Percentiles rank a stretch among this genome's conserved stretches.
Conservation (phyloP, 1,140 invertebrate species). For the Plectus sambesii region DNA sequence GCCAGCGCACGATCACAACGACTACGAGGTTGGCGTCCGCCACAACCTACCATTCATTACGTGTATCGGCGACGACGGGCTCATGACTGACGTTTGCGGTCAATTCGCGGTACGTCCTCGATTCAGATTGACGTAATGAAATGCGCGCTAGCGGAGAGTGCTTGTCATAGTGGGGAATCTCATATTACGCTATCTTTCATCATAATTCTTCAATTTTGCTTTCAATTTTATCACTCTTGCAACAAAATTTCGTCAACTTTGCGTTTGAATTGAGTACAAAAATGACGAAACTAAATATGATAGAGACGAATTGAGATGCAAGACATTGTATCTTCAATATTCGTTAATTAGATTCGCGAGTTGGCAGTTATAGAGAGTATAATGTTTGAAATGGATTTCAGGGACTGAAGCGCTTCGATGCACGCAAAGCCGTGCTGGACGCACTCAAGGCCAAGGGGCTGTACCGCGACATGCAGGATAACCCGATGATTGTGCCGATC, state of each 20-base stretch:
- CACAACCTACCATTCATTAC: conserved; percentile 80
- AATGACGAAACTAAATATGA: too few relatives aligned
- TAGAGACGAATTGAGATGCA: too few relatives aligned
- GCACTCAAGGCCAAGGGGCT: conserved; percentile 64
- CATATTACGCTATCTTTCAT: neutral
- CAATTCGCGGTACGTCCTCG: conserved; percentile 58
- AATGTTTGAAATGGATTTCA: too few relatives aligned
- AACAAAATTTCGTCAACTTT: too few relatives aligned
- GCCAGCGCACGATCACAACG: conserved; percentile 91
- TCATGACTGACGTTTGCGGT: conserved; percentile 70
- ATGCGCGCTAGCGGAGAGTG: neutral
- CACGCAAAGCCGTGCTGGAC: conserved; percentile 66
- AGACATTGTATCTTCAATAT: conserved; percentile 9
- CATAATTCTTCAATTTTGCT: too few relatives aligned
- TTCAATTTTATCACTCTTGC: too few relatives aligned
- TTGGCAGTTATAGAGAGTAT: conserved; percentile 4
- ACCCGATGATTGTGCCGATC: conserved; percentile 91
- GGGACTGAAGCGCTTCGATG: conserved; percentile 88
- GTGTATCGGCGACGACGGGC: conserved; percentile 81
- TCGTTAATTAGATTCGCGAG: conserved; percentile 5
- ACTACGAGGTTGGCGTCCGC: conserved; percentile 81
- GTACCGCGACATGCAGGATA: conserved; percentile 72
- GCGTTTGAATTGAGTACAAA: too few relatives aligned
- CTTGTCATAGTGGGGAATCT: neutral
- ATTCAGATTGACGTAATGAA: neutral